Evolutionary conservation across 2,797 vertebrate species (phyloP), one percentile per base, ranked within the genome.

Genomic region (Squalus acanthias): DNA sequence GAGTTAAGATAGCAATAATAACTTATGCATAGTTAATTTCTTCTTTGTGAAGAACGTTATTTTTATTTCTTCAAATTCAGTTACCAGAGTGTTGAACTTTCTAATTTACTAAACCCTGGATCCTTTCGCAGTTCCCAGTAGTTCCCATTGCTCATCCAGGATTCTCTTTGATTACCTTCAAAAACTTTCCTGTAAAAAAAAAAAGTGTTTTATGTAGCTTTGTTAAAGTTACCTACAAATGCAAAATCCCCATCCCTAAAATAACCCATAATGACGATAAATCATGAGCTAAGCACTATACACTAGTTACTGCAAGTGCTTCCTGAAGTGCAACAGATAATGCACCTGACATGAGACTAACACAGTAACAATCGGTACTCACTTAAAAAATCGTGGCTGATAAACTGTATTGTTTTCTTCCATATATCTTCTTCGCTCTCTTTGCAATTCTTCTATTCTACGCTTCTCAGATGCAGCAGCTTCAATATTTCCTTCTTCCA

Each of bases 111-210:
- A 98, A 99, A 99, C 97, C 99, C 99, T 65, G 99, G 99, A 98
- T 99, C 99, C 97, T 99, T 99, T 93, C 99, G 99, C 63, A 99
- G 98, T 97, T 99, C 99, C 99, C 99, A 99, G 97, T 99, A 99
- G 53, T 97, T 99, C 97, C 99, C 99, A 97, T 99, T 99, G 97
- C 99, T 99, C 97, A 99, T 98, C 99, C 99, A 99, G 96, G 98
- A 97, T 98, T 99, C 99, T 97, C 99, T 99, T 97, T 99, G 99
- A 98, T 99, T 99, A 97, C 98, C 97, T 3, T 99, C 99, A 0
- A 98, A 97, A 97, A 98, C 98, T 98, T 99, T 99, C 98, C 99
- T 99, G 98, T 57, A 97, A 97, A 97, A 96, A 97, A 97, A 96
- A 96, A 33, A 96, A 0, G 17, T 5, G 6, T 60, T 88, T n/a